Base-by-base conservation (phyloP, 1,140 invertebrate genomes). In the Wiebesia pumilae region DNA sequence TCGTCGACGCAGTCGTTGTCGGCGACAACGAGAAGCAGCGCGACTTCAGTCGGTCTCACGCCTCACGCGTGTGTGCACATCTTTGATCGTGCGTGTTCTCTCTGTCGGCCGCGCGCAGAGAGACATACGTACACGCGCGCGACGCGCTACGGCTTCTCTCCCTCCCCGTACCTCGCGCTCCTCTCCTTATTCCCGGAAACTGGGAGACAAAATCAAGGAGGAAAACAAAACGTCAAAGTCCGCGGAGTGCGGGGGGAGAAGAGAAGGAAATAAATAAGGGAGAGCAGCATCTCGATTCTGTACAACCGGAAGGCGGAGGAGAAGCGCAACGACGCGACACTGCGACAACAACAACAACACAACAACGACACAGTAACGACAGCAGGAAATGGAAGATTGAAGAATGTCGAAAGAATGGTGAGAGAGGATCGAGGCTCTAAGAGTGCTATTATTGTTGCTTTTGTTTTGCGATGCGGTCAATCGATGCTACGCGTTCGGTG, bases 1-100 rank as follows among this genome's bases (percentile, higher is more conserved):
- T 77, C 40, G 43, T 35, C 40, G 38, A 27, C 33, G 16, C 10
- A 58, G 54, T 75, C 88, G 47, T 58, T 54, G 51, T 10, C 51
- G 51, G 51, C 54, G 89, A 83, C 84, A 67, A 81, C 80, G 87
- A 81, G n/a, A n/a, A n/a, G 3, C 79, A 86, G 83, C 62, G 86
- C 83, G 19, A 54, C 51, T 54, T 88, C 90, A 92, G 92, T 92
- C 89, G 89, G 87, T 88, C 89, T 88, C 90, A 90, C 90, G 90
- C 89, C 87, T 90, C 83, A 89, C 91, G 90, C 89, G 90, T 91
- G 90, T 89, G 89, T 86, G 88, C 87, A 85, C 6, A 67, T 27
- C 27, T 3, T 71, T 65, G 6, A 16, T 19, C 7, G 73, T 77
- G 75, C 10, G 47, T 40, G 47, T 24, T 33, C 51, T 47, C 75